Evolutionary conservation across 1,140 invertebrate species (phyloP), one percentile per base, ranked within the genome.

Genomic region (Coenobita brevimanus): DNA sequence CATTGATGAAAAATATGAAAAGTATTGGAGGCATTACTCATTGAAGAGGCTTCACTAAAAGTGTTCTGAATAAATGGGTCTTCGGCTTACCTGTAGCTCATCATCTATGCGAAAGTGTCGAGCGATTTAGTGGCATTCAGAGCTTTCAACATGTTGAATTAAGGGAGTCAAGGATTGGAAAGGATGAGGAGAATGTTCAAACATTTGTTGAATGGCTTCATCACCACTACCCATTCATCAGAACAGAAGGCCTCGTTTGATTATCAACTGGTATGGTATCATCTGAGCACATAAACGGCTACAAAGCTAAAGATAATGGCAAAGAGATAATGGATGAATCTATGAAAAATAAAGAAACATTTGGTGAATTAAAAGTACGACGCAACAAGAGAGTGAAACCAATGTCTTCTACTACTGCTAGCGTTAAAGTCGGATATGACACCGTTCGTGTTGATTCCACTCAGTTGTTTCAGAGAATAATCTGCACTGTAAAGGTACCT

Each of bases 401-500:
- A 46, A 17, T 54, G 15, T 17, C 41, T 13, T 54, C 36, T 50
- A 54, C 75, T 17, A 78, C n/a, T 46, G 17, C 75, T 54, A 78
- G 75, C 4, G 75, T 50, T 43, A 50, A 78, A 78, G 75, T 78
- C 15, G 41, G 15, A 78, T 38, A 78, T 78, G 75, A 50, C 38
- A 46, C 33, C 75, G 54, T 78, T 38, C 75, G 54, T 0, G 75
- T 54, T 78, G 75, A 78, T 46, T 46, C 75, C 36, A 78, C 17
- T 78, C 36, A 78, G 15, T 78, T 78, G 36, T 46, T 50, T 78
- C 75, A 78, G 75, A 27, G 75, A 78, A 46, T 78, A 78, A 78
- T 78, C 33, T 78, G 75, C 75, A 8, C 1, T 50, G 38, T 78
- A 46, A 43, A 50, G 75, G 27, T 78, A 78, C 75, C 24, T 43